These are phyloP conservation scores for Ivindomyrus marchei DNA, from an alignment of 2,113 vertebrate genomes.

Conservation along the genomic window DNA sequence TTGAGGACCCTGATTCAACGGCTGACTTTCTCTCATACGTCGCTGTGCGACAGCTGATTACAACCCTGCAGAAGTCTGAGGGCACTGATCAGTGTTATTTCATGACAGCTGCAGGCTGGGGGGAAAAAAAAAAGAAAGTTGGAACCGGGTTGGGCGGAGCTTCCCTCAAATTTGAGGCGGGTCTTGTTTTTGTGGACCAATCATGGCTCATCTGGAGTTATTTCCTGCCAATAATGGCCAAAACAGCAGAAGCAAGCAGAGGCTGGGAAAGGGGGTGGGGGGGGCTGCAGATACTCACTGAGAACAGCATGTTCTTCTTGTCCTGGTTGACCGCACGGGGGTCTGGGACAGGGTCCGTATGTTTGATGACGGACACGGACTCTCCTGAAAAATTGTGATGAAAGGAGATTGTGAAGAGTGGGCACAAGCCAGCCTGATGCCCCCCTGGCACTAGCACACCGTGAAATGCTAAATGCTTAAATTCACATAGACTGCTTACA, in stretches of 20 bases:
- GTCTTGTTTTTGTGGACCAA: neutral
- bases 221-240: neutral
- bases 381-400: conserved; percentile 65
- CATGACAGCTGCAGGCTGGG: neutral
- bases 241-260: neutral
- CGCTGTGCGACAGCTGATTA: neutral
- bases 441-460: neutral
- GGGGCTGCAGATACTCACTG: conserved; percentile 70
- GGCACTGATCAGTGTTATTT: neutral
- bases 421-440: neutral
- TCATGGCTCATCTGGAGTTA: neutral
- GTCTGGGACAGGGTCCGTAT: conserved; percentile 96
- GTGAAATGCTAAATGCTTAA: neutral
- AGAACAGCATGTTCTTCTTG: conserved; percentile 99
- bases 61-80: neutral
- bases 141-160: neutral
- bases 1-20: neutral
- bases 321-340: conserved; percentile 98
- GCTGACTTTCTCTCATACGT: neutral
- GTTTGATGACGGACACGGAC: conserved; percentile 97
- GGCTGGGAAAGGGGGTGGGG: neutral
- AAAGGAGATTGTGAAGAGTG: neutral
- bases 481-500: neutral
- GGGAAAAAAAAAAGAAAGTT: neutral
- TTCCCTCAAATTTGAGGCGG: neutral